Conservation (phyloP, 2,888 invertebrate genomes). For the Amiota mariae region DNA sequence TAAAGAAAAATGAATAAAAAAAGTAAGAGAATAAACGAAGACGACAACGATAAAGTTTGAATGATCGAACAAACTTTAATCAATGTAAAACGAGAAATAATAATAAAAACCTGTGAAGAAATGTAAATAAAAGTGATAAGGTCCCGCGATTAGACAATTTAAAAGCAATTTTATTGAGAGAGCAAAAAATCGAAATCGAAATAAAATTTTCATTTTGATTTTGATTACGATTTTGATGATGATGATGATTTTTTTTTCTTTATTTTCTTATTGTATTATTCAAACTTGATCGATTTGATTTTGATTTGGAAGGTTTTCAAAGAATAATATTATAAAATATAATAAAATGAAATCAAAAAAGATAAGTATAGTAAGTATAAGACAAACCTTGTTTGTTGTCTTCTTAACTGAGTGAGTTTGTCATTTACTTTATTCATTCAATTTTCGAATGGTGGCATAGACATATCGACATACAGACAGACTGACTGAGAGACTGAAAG, state of each 20-base stretch:
- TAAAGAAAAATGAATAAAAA: background rate
- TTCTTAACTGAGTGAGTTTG: no score
- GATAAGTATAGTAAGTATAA: no score
- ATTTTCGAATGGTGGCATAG: background rate
- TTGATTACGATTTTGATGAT: background rate
- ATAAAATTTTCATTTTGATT: background rate
- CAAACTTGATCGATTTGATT: no score
- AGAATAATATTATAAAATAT: no score
- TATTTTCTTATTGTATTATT: no score
- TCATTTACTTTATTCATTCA: no score
- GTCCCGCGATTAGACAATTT: conserved; percentile 46
- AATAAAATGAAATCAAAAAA: no score
- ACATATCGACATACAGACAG: no score
- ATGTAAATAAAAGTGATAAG: conserved; percentile 39
- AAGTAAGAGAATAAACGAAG: background rate
- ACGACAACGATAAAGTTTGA: no score
- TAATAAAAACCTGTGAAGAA: conserved; percentile 19
- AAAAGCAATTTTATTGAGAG: conserved; percentile 44
- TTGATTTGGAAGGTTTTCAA: no score
- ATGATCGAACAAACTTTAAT: background rate
- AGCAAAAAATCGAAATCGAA: conserved; percentile 18
- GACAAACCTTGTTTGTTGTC: no score
- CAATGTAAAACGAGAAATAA: background rate
- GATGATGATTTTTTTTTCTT: background rate
- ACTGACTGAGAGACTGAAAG: background rate